Evolutionary conservation across 2,888 invertebrate genomes (phyloP).

Genomic region (Altica lythri): DNA sequence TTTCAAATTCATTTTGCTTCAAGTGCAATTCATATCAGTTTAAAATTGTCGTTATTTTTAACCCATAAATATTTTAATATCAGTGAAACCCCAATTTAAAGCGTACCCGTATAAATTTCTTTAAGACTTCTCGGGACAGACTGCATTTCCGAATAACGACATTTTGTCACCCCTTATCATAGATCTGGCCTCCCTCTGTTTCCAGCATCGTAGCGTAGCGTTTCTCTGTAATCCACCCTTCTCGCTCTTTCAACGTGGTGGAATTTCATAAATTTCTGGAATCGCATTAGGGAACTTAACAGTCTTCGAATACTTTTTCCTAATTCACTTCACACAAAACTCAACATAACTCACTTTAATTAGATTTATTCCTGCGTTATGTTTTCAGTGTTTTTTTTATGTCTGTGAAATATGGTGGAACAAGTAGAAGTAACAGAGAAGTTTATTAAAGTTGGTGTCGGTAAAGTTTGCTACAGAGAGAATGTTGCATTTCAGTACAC

Average conservation of each 20-base stretch:
- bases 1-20: no score
- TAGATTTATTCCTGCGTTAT: slow-evolving; percentile 29
- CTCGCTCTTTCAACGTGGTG: slow-evolving; percentile 15
- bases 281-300: slow-evolving; percentile 29
- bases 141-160: slow-evolving; percentile 26
- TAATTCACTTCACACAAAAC: slow-evolving; percentile 34
- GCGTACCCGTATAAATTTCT: slow-evolving; percentile 15
- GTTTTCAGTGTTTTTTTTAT: slow-evolving; percentile 4
- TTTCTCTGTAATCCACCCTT: slow-evolving; percentile 23
- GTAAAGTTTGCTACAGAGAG: no score
- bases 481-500: no score
- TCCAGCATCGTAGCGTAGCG: slow-evolving; percentile 7
- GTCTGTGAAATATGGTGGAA: slow-evolving; percentile 1
- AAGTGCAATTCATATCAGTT: no score
- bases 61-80: slow-evolving; percentile 19
- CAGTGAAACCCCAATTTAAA: slow-evolving; percentile 12
- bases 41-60: no score
- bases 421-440: no score
- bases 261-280: slow-evolving; percentile 35
- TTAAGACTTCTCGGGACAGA: slow-evolving; percentile 13
- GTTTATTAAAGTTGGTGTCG: no score
- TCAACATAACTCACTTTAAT: slow-evolving; percentile 31
- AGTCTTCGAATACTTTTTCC: slow-evolving; percentile 29
- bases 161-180: slow-evolving; percentile 27
- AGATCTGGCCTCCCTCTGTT: slow-evolving; percentile 19